A percentile compares a stretch with the other conserved stretches of the same genome.
Evolutionary conservation across 2,797 vertebrate genomes (phyloP).

Genomic region (Geotrypetes seraphini): DNA sequence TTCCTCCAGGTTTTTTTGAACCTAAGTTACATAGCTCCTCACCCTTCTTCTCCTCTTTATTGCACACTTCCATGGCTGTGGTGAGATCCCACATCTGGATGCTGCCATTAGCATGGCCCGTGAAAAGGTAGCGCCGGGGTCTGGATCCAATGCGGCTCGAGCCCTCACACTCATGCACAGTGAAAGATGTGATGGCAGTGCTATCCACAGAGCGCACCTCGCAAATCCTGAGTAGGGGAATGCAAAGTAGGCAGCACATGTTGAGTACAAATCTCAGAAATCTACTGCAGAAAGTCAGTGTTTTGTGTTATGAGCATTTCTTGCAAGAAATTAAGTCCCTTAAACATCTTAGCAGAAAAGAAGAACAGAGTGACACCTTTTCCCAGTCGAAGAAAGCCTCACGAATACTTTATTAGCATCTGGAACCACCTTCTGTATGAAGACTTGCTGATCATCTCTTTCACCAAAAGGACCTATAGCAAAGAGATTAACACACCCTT

Average conservation of each 20-base stretch:
- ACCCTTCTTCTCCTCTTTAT: constrained; percentile 66
- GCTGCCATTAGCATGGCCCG: constrained; percentile 80
- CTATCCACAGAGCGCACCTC: constrained; percentile 76
- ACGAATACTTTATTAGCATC: constrained; percentile 79
- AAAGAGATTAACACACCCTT: accelerated
- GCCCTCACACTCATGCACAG: constrained; percentile 84
- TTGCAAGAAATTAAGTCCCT: too few relatives aligned
- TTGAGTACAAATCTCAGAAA: too few relatives aligned
- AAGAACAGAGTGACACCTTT: too few relatives aligned
- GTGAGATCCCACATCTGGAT: constrained; percentile 93
- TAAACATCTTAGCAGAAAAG: too few relatives aligned
- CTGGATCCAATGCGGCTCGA: constrained; percentile 81
- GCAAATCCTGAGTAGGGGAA: constrained; percentile 59
- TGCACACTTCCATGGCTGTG: constrained; percentile 76
- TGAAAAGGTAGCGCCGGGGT: constrained; percentile 77
- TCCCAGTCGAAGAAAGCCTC: constrained; percentile 81
- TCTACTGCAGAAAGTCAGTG: too few relatives aligned
- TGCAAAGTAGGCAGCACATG: background rate
- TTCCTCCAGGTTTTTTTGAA: too few relatives aligned
- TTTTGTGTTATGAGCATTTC: too few relatives aligned
- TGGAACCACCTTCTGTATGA: constrained; percentile 83
- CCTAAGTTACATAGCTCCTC: too few relatives aligned
- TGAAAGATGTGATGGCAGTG: constrained; percentile 72
- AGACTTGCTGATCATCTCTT: constrained; percentile 83
- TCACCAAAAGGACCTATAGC: constrained; percentile 76